A percentile compares a stretch with the other conserved stretches of the same genome.
phyloP scores from a whole-genome alignment of 2,113 vertebrate species.

The Notarius quadriscutis region DNA sequence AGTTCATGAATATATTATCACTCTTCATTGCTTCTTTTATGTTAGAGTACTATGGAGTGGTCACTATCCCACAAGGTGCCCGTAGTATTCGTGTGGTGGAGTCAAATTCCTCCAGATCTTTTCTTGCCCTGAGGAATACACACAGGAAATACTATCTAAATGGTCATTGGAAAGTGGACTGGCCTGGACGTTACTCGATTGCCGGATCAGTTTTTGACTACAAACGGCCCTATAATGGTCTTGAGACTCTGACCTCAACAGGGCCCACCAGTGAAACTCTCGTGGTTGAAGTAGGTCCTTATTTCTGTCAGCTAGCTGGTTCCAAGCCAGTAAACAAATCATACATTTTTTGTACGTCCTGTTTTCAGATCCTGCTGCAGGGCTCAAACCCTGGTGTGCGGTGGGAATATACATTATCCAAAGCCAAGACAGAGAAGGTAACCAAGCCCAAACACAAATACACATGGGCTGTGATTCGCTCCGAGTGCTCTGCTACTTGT shows the following conservation, averaged over 20 bases:
- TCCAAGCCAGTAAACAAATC: not conserved
- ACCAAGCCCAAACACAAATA: slow-evolving; percentile 73
- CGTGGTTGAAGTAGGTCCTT: slow-evolving; percentile 76
- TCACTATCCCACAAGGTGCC: slow-evolving; percentile 81
- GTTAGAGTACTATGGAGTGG: slow-evolving; percentile 80
- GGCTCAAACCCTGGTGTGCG: slow-evolving; percentile 81
- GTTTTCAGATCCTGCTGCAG: slow-evolving; percentile 79
- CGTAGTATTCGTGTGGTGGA: slow-evolving; percentile 79
- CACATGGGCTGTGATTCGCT: slow-evolving; percentile 79
- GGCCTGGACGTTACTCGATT: slow-evolving; percentile 81
- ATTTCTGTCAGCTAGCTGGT: not conserved
- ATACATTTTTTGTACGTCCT: not conserved
- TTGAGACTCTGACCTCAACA: slow-evolving; percentile 77
- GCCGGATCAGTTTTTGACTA: slow-evolving; percentile 83
- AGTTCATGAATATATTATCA: not conserved
- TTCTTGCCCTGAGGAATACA: slow-evolving; percentile 77
- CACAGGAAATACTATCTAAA: slow-evolving; percentile 81
- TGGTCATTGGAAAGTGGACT: slow-evolving; percentile 83
- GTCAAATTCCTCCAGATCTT: slow-evolving; percentile 80
- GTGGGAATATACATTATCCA: slow-evolving; percentile 82
- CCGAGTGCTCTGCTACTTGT: slow-evolving; percentile 82
- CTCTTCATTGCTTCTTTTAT: slow-evolving; percentile 2
- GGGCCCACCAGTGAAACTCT: slow-evolving; percentile 86
- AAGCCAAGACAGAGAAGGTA: slow-evolving; percentile 62
- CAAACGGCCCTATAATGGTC: slow-evolving; percentile 77